Evolutionary conservation across 2,888 invertebrate species (phyloP), one percentile per base, ranked within the genome.

Genomic region (Drosophila helvetica): DNA sequence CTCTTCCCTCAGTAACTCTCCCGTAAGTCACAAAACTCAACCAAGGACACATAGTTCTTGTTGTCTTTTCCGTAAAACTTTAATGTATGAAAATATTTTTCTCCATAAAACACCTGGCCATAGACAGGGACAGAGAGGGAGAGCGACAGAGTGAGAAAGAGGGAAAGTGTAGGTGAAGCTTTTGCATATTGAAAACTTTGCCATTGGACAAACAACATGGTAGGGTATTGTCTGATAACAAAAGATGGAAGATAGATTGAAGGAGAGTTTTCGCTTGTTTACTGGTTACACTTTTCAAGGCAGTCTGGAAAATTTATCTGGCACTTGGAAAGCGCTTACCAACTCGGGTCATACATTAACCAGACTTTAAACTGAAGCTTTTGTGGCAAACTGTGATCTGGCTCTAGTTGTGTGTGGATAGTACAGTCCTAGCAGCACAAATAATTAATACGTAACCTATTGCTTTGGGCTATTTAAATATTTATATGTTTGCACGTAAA

Each of bases 181-280:
- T 72, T 81, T 82, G 86, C 74, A 88, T 88, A 86, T 82, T 82
- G 88, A 81, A 88, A 88, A 81, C 65, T 87, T 69, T 69, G n/a
- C 19, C 88, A 70, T 82, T 74, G 67, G 77, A 76, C 71, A 76
- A 85, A 79, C 77, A 82, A 87, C 62, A 70, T 43, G 70, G 57
- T 56, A 59, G 57, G 47, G 68, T 51, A 60, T 47, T 71, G 53
- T 59, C 80, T 68, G 81, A 84, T 84, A 86, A 75, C 66, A 66
- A 38, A 54, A 61, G 52, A 69, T 64, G 64, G 25, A 45, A 38
- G 48, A 52, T 33, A 50, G 42, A 27, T 71, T 42, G 52, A 27
- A 30, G 58, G 19, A 48, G 38, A 17, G 46, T 33, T 63, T 22
- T 48, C 10, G 42, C 47, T 62, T 61, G 38, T 12, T 48, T 1